phyloP scores from a whole-genome alignment of 2,797 vertebrate species.

The Synaphobranchus kaupii region DNA sequence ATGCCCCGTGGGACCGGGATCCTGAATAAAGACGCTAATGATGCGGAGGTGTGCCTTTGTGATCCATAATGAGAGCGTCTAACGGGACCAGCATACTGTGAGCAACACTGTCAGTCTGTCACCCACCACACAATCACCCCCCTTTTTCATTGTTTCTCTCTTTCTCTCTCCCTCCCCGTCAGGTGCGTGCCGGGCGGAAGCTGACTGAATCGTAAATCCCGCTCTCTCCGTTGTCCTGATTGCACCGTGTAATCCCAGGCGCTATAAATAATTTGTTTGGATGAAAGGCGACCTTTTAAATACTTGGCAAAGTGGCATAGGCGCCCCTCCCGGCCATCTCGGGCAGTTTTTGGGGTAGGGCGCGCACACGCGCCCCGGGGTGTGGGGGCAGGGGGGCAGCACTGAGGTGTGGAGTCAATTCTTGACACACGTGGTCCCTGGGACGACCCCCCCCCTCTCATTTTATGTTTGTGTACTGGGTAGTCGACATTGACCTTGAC shows the following conservation, averaged over 20 bases:
- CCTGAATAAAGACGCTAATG: background rate
- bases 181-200: conserved; percentile 20
- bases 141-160: background rate
- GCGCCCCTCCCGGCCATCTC: conserved; percentile 3
- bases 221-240: conserved; percentile 47
- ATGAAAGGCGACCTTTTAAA: conserved; percentile 63
- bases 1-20: background rate
- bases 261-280: conserved; percentile 76
- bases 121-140: too few species aligned
- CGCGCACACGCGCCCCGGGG: background rate
- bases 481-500: background rate
- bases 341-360: background rate
- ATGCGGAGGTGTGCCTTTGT: background rate
- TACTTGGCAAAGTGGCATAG: conserved; percentile 30
- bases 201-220: conserved; percentile 49
- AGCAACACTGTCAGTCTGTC: background rate
- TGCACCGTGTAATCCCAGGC: conserved; percentile 54
- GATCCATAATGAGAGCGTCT: background rate
- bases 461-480: background rate
- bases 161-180: too few species aligned
- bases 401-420: background rate
- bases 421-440: background rate
- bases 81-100: background rate
- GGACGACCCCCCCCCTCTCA: background rate
- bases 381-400: background rate